These are phyloP conservation scores for Euleptes europaea DNA, from an alignment of 2,113 vertebrate species.

Conservation along the genomic window DNA sequence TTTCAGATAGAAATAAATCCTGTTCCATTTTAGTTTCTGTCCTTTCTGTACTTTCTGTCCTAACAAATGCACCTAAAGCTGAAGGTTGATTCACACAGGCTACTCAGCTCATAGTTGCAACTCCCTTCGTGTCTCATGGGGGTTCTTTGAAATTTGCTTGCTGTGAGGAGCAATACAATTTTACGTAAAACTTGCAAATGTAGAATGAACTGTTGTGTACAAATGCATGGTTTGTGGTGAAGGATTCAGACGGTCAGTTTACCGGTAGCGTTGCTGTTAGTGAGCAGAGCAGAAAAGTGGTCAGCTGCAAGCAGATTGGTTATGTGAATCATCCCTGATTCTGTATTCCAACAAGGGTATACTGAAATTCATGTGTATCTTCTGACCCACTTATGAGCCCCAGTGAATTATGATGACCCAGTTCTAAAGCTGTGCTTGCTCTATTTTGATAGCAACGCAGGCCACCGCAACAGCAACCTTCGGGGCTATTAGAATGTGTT, in stretches of 20 bases:
- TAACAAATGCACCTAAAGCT: background rate
- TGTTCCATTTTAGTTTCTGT: background rate
- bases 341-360: background rate
- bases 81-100: background rate
- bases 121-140: background rate
- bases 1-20: background rate
- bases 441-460: background rate
- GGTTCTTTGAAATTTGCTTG: background rate
- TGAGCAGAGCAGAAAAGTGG: slow-evolving; percentile 6
- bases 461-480: background rate
- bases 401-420: background rate
- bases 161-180: background rate
- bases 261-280: background rate
- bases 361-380: background rate
- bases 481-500: background rate
- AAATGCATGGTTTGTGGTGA: background rate
- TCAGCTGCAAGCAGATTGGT: background rate
- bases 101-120: background rate
- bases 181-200: background rate
- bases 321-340: background rate
- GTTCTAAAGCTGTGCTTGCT: background rate
- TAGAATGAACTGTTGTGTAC: background rate
- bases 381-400: background rate
- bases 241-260: background rate
- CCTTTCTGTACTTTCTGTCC: background rate